Conservation (phyloP, 2,113 vertebrate genomes). For the Pteronura brasiliensis region DNA sequence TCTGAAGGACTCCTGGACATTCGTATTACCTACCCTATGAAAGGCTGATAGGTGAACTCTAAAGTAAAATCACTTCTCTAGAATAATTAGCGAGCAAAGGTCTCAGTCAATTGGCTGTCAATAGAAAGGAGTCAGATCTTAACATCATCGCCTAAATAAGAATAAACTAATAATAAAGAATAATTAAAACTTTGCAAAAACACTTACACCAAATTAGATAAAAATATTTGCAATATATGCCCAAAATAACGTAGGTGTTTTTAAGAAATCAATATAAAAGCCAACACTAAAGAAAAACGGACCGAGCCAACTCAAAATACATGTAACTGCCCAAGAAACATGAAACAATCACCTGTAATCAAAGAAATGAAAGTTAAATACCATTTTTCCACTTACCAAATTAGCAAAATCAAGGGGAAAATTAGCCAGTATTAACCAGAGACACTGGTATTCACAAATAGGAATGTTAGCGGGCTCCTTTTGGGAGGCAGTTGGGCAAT, state of each 20-base stretch:
- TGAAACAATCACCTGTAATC: background rate
- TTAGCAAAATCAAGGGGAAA: background rate
- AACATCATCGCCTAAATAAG: background rate
- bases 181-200: background rate
- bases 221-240: background rate
- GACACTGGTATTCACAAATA: background rate
- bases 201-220: background rate
- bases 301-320: background rate
- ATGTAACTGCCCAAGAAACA: background rate
- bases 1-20: background rate
- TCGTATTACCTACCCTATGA: background rate
- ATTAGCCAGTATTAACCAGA: background rate
- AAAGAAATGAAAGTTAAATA: background rate
- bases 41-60: background rate
- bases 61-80: background rate
- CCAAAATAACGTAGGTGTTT: background rate
- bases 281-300: background rate
- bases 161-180: background rate
- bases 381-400: background rate
- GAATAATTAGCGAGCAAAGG: background rate
- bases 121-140: background rate
- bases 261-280: background rate
- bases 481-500: background rate
- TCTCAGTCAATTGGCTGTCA: background rate
- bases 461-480: background rate